Conservation (phyloP, 2,888 invertebrate species). For the Leucoptera coffeella region DNA sequence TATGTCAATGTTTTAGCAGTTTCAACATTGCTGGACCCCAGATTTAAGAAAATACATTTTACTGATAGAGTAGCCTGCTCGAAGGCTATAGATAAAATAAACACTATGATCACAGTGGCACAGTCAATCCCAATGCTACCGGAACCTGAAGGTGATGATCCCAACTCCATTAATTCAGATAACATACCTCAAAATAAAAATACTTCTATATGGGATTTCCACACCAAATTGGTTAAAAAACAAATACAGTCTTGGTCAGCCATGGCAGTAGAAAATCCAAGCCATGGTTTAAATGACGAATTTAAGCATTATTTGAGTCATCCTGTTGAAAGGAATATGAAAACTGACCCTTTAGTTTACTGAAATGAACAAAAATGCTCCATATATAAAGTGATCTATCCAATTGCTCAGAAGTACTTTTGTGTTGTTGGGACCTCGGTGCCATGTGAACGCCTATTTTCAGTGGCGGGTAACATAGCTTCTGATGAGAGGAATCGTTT, state of each 20-base stretch:
- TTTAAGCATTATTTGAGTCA: conserved; percentile 14
- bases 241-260: conserved; percentile 8
- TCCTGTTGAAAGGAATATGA: conserved; percentile 12
- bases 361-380: conserved; percentile 13
- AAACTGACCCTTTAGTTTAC: conserved; percentile 9
- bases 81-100: conserved; percentile 9
- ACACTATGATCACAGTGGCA: conserved; percentile 10
- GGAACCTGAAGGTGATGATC: conserved; percentile 9
- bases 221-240: conserved; percentile 10
- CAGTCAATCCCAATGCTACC: conserved; percentile 8
- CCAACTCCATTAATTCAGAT: conserved; percentile 8
- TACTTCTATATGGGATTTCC: conserved; percentile 8
- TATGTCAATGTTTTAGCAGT: conserved; percentile 9
- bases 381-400: conserved; percentile 11
- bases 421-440: conserved; percentile 9
- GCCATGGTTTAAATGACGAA: conserved; percentile 11
- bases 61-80: conserved; percentile 9
- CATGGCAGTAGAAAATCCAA: conserved; percentile 10
- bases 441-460: conserved; percentile 10
- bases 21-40: conserved; percentile 8
- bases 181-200: conserved; percentile 6
- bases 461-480: conserved; percentile 9
- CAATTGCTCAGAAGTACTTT: conserved; percentile 11
- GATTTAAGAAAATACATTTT: conserved; percentile 8
- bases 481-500: conserved; percentile 10